Conservation (phyloP, 2,888 invertebrate species). For the Thalpophila matura region DNA sequence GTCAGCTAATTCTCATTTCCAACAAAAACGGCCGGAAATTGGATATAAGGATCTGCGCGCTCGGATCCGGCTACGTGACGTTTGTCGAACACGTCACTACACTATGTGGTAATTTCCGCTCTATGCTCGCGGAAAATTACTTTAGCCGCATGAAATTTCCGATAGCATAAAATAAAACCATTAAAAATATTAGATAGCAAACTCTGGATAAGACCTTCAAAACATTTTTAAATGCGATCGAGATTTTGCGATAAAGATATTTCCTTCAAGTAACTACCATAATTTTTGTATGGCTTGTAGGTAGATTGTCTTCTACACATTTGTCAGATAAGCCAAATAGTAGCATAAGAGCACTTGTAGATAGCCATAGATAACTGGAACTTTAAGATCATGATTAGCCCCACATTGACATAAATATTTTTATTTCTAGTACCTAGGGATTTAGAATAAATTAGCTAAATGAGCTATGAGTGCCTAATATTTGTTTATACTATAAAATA, state of each 20-base stretch:
- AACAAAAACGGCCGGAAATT: constrained; percentile 90
- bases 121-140: constrained; percentile 89
- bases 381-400: not conserved
- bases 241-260: constrained; percentile 27
- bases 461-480: too few species aligned
- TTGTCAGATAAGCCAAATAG: not conserved
- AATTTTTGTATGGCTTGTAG: constrained; percentile 4
- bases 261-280: constrained; percentile 4
- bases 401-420: not conserved
- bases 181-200: constrained; percentile 76
- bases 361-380: not conserved
- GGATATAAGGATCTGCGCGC: constrained; percentile 90
- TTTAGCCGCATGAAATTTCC: constrained; percentile 90
- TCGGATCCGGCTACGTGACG: constrained; percentile 90
- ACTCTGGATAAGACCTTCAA: constrained; percentile 58
- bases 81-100: constrained; percentile 90
- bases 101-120: constrained; percentile 91
- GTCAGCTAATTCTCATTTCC: constrained; percentile 90
- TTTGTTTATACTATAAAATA: too few species aligned
- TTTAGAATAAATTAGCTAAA: not conserved
- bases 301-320: not conserved
- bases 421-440: not conserved
- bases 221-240: constrained; percentile 57
- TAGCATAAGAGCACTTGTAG: not conserved
- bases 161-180: constrained; percentile 84